These are phyloP conservation scores for Pachyramphus minor DNA, from an alignment of 2,113 vertebrate species.

Conservation along the genomic window DNA sequence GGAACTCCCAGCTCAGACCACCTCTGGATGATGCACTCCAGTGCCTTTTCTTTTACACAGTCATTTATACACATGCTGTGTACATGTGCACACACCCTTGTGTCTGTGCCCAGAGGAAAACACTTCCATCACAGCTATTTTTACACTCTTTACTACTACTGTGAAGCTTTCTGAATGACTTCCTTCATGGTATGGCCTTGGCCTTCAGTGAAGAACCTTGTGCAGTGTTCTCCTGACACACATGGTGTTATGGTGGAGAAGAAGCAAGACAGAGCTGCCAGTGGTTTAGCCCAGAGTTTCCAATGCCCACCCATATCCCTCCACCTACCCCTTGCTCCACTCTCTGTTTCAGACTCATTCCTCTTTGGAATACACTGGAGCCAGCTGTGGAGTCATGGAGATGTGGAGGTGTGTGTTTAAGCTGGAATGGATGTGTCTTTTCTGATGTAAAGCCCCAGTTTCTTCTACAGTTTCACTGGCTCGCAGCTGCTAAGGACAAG, in stretches of 20 bases:
- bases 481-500: slow-evolving; percentile 10
- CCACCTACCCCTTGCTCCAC: background rate
- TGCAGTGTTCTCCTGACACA: background rate
- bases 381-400: background rate
- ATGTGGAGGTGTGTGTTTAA: background rate
- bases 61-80: background rate
- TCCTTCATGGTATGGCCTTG: background rate
- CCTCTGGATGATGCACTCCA: background rate
- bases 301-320: background rate
- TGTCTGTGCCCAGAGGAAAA: background rate
- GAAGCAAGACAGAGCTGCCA: background rate
- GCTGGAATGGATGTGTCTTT: background rate
- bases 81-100: background rate
- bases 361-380: background rate
- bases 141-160: background rate
- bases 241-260: background rate
- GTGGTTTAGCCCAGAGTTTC: background rate
- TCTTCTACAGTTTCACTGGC: background rate
- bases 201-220: background rate
- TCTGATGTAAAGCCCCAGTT: background rate
- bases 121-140: background rate
- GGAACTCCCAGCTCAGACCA: background rate
- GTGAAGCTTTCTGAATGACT: background rate
- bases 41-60: background rate
- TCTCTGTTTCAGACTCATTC: background rate